Conservation (phyloP, 2,888 invertebrate species). For the Sinelater perroti region DNA sequence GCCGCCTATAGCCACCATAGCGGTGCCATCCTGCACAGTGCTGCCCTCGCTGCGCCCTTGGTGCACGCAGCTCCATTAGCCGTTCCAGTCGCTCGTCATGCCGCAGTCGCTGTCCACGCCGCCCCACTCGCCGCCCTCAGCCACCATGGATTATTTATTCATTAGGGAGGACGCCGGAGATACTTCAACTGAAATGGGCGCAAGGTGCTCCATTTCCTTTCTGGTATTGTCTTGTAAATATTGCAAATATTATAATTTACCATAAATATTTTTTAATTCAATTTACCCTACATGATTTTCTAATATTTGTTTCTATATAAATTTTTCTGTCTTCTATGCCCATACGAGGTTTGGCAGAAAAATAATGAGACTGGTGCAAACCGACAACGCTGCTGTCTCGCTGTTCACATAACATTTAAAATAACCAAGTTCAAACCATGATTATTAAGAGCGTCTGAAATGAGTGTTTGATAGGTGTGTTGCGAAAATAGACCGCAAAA, state of each 20-base stretch:
- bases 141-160: conserved; percentile 27
- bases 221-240: conserved; percentile 1
- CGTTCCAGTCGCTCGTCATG: conserved; percentile 46
- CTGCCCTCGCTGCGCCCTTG: conserved; percentile 49
- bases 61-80: conserved; percentile 51
- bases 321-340: too few relatives aligned
- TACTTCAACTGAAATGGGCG: conserved; percentile 3
- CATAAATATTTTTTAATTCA: too few relatives aligned
- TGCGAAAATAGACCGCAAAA: too few relatives aligned
- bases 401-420: too few relatives aligned
- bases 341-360: too few relatives aligned
- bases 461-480: too few relatives aligned
- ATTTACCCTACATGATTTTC: too few relatives aligned
- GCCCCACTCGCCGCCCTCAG: conserved; percentile 39
- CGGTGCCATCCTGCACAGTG: conserved; percentile 46
- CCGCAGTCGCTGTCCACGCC: conserved; percentile 36
- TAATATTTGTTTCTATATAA: too few relatives aligned
- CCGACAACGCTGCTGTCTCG: too few relatives aligned
- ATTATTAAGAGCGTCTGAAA: too few relatives aligned
- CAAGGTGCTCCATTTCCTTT: conserved; percentile 1
- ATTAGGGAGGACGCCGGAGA: conserved; percentile 6
- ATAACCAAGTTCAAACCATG: too few relatives aligned
- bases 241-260: background rate
- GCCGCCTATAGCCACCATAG: conserved; percentile 48
- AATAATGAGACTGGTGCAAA: too few relatives aligned